Evolutionary conservation across 2,888 invertebrate genomes (phyloP).

Genomic region (Dascillus cervinus): DNA sequence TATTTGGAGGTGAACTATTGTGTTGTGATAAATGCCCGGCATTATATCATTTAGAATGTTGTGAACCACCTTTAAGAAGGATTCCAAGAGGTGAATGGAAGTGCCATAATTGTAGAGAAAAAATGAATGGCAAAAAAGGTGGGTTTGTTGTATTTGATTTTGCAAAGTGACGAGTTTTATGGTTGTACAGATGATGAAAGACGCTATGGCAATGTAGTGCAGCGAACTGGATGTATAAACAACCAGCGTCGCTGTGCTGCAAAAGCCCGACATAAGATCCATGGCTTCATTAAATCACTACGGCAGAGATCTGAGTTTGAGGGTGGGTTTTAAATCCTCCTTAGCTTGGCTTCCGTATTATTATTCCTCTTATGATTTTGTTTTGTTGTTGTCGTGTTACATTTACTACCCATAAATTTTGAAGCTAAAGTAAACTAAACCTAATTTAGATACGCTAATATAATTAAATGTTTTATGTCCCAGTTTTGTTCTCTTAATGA

Average conservation of each 20-base stretch:
- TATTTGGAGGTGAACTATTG: constrained; percentile 57
- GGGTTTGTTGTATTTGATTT: constrained; percentile 3
- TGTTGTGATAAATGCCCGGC: constrained; percentile 55
- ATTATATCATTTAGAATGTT: constrained; percentile 68
- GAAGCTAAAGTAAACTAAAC: background rate
- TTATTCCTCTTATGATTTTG: too few relatives aligned
- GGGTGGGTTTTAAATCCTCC: constrained; percentile 25
- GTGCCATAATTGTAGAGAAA: constrained; percentile 51
- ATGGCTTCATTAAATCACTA: constrained; percentile 56
- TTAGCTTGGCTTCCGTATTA: too few relatives aligned
- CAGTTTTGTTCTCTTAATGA: too few relatives aligned
- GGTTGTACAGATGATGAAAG: constrained; percentile 8
- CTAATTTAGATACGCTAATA: too few relatives aligned
- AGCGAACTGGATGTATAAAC: constrained; percentile 44
- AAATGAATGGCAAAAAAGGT: constrained; percentile 27
- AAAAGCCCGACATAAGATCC: constrained; percentile 57
- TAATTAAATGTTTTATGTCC: too few relatives aligned
- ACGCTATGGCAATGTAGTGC: constrained; percentile 36
- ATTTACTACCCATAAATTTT: background rate
- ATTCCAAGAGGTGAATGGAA: constrained; percentile 56
- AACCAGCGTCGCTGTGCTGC: constrained; percentile 53
- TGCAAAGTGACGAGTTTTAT: too few relatives aligned
- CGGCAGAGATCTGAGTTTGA: constrained; percentile 39
- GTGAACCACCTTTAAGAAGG: constrained; percentile 53
- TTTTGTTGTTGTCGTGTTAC: too few relatives aligned